phyloP scores from a whole-genome alignment of 2,797 vertebrate genomes.

The Danio kyathit region DNA sequence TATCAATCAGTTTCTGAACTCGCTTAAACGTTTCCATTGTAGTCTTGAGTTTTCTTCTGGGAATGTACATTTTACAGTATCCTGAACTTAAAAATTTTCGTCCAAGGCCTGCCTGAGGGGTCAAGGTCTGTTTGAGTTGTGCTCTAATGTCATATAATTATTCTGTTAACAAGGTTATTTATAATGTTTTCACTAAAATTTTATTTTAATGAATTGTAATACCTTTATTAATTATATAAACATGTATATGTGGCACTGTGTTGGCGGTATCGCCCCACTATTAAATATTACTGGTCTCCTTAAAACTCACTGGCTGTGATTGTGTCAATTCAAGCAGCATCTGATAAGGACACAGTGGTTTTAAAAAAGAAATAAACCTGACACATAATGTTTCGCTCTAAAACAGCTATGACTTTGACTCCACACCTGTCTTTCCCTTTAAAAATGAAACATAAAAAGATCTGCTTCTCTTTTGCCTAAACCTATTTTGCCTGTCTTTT shows the following conservation, averaged over 20 bases:
- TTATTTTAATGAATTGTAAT: neutral
- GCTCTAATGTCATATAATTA: neutral
- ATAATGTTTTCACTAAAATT: neutral
- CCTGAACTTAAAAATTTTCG: no score
- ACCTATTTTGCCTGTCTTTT: constrained; percentile 57
- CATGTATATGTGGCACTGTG: neutral
- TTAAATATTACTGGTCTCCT: neutral
- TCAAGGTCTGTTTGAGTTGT: no score
- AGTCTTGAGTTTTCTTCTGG: no score
- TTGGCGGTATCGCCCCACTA: neutral
- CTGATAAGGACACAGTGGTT: neutral
- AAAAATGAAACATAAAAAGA: constrained; percentile 29
- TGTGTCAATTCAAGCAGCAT: neutral
- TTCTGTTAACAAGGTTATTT: neutral
- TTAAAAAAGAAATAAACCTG: no score
- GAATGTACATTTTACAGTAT: no score
- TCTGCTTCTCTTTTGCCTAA: constrained; percentile 25
- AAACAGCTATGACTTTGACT: neutral
- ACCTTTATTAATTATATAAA: neutral
- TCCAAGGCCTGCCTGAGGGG: no score
- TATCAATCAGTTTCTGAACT: no score
- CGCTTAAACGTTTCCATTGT: no score
- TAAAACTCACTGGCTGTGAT: neutral
- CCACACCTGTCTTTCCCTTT: constrained; percentile 24
- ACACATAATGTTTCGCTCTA: neutral